Conservation (phyloP, 2,113 vertebrate species). For the Syngnathus floridae region DNA sequence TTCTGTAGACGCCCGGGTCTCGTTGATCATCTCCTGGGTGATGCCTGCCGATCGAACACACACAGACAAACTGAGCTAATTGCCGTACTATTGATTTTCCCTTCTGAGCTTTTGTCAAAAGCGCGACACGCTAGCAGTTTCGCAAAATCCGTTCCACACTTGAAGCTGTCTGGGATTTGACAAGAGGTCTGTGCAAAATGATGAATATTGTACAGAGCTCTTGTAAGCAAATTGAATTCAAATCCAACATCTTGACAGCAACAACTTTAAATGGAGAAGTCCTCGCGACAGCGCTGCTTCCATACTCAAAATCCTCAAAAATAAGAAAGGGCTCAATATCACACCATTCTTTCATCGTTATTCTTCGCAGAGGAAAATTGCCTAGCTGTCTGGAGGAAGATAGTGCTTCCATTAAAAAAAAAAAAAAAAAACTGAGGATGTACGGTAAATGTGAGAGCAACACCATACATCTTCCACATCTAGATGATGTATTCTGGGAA, state of each 20-base stretch:
- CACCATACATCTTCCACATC: neutral
- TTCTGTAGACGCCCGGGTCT: slow-evolving; percentile 86
- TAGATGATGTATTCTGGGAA: neutral
- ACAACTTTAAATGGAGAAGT: neutral
- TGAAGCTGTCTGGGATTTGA: neutral
- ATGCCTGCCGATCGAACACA: slow-evolving; percentile 75
- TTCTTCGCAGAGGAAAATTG: neutral
- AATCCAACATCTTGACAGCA: neutral
- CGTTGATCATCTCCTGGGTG: slow-evolving; percentile 96
- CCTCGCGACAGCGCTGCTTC: neutral
- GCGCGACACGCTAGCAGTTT: neutral
- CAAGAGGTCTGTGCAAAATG: neutral
- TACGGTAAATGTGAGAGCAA: neutral
- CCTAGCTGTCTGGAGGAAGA: neutral
- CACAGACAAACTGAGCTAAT: neutral
- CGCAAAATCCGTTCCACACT: neutral
- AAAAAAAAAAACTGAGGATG: neutral
- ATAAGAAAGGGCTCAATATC: neutral
- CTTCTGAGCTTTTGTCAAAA: neutral
- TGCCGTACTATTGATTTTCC: neutral
- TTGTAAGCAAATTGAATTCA: neutral
- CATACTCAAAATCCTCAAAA: neutral
- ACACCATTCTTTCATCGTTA: neutral
- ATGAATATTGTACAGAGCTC: neutral
- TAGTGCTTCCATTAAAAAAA: neutral